A percentile compares a stretch with the other conserved stretches of the same genome.
Conservation (phyloP, 2,797 vertebrate genomes). For the Myotis daubentonii region DNA sequence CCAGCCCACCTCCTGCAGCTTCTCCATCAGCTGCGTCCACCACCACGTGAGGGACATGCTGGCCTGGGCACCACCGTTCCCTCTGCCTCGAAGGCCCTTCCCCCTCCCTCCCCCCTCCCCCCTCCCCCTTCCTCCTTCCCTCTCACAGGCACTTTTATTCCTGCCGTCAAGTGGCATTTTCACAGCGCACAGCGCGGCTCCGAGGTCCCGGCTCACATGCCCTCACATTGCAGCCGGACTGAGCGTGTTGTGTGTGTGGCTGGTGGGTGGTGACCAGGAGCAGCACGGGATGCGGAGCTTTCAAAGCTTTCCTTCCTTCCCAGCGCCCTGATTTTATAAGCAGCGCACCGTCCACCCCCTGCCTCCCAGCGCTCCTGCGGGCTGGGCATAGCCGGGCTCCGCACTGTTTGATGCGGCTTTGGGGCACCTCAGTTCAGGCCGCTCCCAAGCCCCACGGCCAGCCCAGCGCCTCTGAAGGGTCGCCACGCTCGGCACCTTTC, state of each 20-base stretch:
- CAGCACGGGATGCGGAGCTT: rapidly evolving
- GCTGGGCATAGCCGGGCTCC: neutral
- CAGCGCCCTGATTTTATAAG: neutral
- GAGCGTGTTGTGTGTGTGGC: neutral
- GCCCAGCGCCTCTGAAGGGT: neutral
- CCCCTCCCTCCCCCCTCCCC: no score
- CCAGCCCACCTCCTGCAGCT: rapidly evolving
- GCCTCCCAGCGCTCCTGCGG: neutral
- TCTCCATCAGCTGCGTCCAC: neutral
- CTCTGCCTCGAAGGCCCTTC: neutral
- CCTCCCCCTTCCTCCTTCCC: neutral
- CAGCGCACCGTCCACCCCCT: rapidly evolving
- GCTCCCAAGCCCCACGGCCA: neutral
- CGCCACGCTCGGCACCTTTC: rapidly evolving
- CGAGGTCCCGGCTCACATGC: rapidly evolving
- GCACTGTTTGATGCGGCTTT: neutral
- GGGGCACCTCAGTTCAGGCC: neutral
- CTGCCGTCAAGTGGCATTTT: rapidly evolving
- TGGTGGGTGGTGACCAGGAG: rapidly evolving
- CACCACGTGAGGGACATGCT: rapidly evolving
- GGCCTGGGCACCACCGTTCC: neutral
- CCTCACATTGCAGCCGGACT: no score
- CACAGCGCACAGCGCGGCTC: rapidly evolving
- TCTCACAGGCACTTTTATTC: no score
- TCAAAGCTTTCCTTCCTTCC: neutral